Conservation (phyloP, 2,797 vertebrate genomes). For the Liasis olivaceus region DNA sequence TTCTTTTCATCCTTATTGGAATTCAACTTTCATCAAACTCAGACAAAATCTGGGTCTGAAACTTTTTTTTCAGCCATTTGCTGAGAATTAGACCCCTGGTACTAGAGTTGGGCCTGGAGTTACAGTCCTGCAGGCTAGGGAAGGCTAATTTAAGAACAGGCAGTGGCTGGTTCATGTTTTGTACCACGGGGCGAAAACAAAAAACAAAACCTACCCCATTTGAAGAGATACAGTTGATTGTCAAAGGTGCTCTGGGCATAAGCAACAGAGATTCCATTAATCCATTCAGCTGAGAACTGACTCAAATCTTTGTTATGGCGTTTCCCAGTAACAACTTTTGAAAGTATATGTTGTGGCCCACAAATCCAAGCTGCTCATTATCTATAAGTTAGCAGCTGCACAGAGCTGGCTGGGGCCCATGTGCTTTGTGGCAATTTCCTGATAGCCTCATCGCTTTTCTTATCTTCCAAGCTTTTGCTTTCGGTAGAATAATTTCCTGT, state of each 20-base stretch:
- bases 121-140: neutral
- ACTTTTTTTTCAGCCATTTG: neutral
- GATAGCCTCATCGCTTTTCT: neutral
- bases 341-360: constrained; percentile 5
- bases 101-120: neutral
- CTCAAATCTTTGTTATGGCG: constrained; percentile 19
- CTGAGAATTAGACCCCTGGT: neutral
- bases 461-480: neutral
- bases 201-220: neutral
- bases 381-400: constrained; percentile 30
- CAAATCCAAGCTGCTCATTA: constrained; percentile 26
- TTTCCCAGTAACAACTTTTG: constrained; percentile 1
- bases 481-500: constrained; percentile 25
- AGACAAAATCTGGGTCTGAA: neutral
- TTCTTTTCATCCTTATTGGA: neutral
- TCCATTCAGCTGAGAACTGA: neutral
- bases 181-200: neutral
- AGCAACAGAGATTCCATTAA: constrained; percentile 1
- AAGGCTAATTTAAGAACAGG: neutral
- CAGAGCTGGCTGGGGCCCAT: neutral
- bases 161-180: neutral
- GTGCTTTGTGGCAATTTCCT: constrained; percentile 11
- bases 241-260: neutral
- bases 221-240: neutral
- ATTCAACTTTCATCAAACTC: neutral